Conservation (phyloP, 1,140 invertebrate species). For the Halictus rubicundus region DNA sequence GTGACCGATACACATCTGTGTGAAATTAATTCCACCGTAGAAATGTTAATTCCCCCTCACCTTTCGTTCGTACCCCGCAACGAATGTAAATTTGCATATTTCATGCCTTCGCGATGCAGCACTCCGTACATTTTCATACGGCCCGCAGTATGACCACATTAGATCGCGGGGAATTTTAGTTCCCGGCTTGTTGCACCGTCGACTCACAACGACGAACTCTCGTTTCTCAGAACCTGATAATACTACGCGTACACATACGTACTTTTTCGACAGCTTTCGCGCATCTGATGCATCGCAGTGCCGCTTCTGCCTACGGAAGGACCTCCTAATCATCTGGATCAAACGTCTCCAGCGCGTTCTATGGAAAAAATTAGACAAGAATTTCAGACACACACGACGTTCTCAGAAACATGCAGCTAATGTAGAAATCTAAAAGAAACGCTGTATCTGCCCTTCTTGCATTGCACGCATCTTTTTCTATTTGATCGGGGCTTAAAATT, state of each 20-base stretch:
- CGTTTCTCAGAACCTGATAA: slow-evolving; percentile 14
- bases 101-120: neutral
- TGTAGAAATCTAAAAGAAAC: too few relatives aligned
- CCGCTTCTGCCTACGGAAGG: neutral
- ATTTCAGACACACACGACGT: neutral
- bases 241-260: neutral
- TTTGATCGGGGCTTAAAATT: too few relatives aligned
- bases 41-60: slow-evolving; percentile 22
- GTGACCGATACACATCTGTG: neutral
- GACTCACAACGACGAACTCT: neutral
- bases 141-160: neutral
- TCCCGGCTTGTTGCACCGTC: neutral
- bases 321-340: neutral
- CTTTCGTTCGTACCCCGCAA: too few relatives aligned
- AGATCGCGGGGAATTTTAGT: slow-evolving; percentile 5
- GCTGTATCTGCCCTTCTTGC: too few relatives aligned
- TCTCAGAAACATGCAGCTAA: too few relatives aligned
- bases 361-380: neutral
- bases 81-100: slow-evolving; percentile 21
- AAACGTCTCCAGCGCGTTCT: neutral
- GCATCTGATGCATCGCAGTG: neutral
- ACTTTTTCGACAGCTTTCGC: neutral
- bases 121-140: neutral
- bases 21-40: slow-evolving; percentile 32
- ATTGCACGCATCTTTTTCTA: too few relatives aligned